These are phyloP conservation scores for Timema cristinae DNA, from an alignment of 2,888 invertebrate species.

Conservation along the genomic window DNA sequence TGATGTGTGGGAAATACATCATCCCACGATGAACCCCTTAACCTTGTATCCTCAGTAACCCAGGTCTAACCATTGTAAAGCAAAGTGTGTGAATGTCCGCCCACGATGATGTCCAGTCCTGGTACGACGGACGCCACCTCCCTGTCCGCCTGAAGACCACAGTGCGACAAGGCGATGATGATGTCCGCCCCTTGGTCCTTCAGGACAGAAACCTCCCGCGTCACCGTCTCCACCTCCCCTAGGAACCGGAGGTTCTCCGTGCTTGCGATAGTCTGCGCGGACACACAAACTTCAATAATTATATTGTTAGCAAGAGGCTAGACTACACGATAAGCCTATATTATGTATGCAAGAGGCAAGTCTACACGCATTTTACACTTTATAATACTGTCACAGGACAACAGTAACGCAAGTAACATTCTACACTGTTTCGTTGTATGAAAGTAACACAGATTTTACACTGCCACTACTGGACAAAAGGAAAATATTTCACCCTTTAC, in stretches of 20 bases:
- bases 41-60: background rate
- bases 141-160: constrained; percentile 59
- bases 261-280: constrained; percentile 57
- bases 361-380: too few relatives aligned
- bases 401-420: too few relatives aligned
- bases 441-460: too few relatives aligned
- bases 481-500: too few relatives aligned
- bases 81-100: constrained; percentile 78
- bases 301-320: too few relatives aligned
- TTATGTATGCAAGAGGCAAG: too few relatives aligned
- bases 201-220: constrained; percentile 61
- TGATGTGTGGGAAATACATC: background rate
- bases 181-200: constrained; percentile 63
- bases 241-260: constrained; percentile 63
- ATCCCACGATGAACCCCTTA: background rate
- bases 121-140: constrained; percentile 51
- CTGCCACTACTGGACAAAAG: too few relatives aligned
- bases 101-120: constrained; percentile 77
- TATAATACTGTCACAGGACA: too few relatives aligned
- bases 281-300: background rate
- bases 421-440: too few relatives aligned
- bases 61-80: constrained; percentile 53
- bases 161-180: constrained; percentile 79
- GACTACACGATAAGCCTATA: too few relatives aligned
- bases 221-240: constrained; percentile 63